Conservation (phyloP, 2,797 vertebrate species). For the Nyctibius grandis region DNA sequence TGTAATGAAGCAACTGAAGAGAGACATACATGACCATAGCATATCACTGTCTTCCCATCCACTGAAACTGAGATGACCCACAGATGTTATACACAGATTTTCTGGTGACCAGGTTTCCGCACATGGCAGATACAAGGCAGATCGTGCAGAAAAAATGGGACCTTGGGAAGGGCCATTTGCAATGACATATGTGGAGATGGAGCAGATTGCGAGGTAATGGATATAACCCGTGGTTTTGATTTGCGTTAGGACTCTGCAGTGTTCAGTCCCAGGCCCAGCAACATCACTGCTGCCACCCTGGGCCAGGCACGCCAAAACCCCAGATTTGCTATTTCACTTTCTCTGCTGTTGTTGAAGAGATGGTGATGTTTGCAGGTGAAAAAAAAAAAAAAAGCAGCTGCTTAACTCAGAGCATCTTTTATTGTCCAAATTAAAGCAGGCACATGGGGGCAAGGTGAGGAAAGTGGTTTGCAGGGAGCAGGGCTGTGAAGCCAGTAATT, state of each 20-base stretch:
- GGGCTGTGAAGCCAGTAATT: background rate
- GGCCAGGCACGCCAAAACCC: background rate
- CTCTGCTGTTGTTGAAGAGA: background rate
- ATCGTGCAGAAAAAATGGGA: background rate
- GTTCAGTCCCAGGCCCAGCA: background rate
- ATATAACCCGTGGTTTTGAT: background rate
- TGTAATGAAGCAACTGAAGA: conserved; percentile 33
- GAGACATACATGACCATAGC: background rate
- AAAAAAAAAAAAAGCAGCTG: background rate
- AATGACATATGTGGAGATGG: background rate
- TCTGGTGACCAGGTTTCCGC: background rate
- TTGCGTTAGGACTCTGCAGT: background rate
- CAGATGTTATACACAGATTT: background rate
- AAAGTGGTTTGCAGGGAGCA: background rate
- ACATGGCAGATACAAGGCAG: background rate
- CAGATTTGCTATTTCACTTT: background rate
- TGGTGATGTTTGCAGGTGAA: background rate
- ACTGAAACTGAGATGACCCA: background rate
- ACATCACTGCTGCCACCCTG: background rate
- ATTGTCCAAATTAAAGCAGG: background rate
- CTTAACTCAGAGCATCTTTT: background rate
- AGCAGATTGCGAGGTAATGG: background rate
- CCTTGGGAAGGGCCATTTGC: background rate
- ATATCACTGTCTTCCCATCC: background rate
- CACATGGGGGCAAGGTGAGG: background rate